Base-by-base conservation (phyloP, 2,888 invertebrate species). In the Drosophila flavopinicola region DNA sequence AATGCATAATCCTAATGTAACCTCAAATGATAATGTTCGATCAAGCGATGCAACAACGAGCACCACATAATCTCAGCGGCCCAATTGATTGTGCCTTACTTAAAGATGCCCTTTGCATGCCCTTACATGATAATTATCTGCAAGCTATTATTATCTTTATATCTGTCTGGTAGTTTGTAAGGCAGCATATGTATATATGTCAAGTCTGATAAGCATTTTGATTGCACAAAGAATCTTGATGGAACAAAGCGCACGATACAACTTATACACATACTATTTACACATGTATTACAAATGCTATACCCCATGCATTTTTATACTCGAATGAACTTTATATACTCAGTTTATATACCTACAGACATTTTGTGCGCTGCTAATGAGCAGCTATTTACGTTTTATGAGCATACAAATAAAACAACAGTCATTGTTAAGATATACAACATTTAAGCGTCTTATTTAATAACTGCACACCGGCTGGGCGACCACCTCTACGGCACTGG, bases 71-170 rank as follows among this genome's bases (percentile, higher is more conserved):
- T 80, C 80, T 82, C 80, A 86, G 77, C 63, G 71, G 86, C 71
- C 33, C 60, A 86, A 57, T 47, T 67, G 39, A 24, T 33, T 78
- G 78, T 85, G 85, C 77, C 86, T 84, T 67, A 82, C 58, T 64
- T 67, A 73, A 59, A 52, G 45, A 48, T 72, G 85, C 78, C 78
- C 74, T 38, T 67, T 68, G 74, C 56, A 68, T 78, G 85, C 87
- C 85, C n/a, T n/a, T n/a, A 78, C 66, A 60, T 49, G 27, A 63
- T 52, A 39, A 33, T 15, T 61, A 39, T 47, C 54, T 44, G 58
- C n/a, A n/a, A n/a, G n/a, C n/a, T n/a, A n/a, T n/a, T n/a, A n/a
- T n/a, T n/a, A 49, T 64, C 49, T 44, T 38, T 23, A 33, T 25
- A 30, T 32, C 45, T 52, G 30, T 53, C 9, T 41, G 13, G 10